Evolutionary conservation across 2,888 invertebrate genomes (phyloP).

Genomic region (Callyntrura sp.): DNA sequence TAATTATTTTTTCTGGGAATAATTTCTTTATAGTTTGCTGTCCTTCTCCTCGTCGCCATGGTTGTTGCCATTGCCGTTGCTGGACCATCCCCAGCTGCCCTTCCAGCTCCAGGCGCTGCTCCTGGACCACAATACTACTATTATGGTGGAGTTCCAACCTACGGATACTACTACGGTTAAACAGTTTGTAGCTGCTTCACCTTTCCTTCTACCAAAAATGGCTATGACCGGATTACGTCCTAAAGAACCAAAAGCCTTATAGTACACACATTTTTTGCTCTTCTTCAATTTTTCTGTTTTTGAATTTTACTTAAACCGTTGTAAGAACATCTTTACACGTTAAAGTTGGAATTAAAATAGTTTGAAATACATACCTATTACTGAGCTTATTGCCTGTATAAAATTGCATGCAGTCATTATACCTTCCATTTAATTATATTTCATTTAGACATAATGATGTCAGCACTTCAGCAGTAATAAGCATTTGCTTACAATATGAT

Average conservation of each 20-base stretch:
- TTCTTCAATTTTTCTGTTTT: constrained; percentile 37
- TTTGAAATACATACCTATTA: not conserved
- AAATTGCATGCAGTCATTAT: no score
- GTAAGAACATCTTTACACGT: constrained; percentile 25
- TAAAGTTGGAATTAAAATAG: constrained; percentile 23
- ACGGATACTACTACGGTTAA: constrained; percentile 61
- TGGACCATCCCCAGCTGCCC: constrained; percentile 32
- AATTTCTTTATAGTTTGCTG: constrained; percentile 45
- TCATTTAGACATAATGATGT: not conserved
- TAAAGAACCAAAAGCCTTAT: not conserved
- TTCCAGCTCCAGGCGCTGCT: constrained; percentile 48
- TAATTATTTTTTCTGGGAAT: not conserved
- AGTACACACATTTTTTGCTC: constrained; percentile 41
- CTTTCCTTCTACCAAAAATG: not conserved
- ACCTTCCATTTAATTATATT: not conserved
- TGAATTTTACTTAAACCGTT: not conserved
- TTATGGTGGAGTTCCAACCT: constrained; percentile 48
- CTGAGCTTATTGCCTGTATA: no score
- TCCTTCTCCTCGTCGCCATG: constrained; percentile 63
- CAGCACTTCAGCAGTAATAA: no score
- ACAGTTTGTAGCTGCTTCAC: not conserved
- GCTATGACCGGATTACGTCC: constrained; percentile 30
- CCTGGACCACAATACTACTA: constrained; percentile 66
- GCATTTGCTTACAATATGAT: no score
- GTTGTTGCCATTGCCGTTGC: constrained; percentile 50